These are phyloP conservation scores for Aricia artaxerxes DNA, from an alignment of 2,888 invertebrate genomes.

Conservation along the genomic window DNA sequence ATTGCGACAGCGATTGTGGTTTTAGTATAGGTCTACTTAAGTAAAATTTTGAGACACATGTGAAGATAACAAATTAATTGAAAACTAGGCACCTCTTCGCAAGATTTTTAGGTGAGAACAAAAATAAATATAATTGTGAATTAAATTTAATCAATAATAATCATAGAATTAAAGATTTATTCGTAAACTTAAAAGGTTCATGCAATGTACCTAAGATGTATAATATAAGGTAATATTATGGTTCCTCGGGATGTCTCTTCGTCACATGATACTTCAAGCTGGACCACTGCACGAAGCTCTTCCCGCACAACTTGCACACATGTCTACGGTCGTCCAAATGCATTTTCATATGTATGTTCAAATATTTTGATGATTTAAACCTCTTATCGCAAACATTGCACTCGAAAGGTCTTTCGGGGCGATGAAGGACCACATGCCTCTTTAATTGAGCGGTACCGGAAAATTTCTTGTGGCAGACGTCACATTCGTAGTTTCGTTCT, in stretches of 20 bases:
- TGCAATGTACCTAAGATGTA: too few species aligned
- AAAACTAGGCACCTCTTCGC: too few species aligned
- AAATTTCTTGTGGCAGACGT: not conserved
- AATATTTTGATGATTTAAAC: not conserved
- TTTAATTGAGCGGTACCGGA: not conserved
- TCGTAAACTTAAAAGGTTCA: too few species aligned
- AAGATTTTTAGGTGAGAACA: too few species aligned
- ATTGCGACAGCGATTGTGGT: too few species aligned
- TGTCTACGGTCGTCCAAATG: slow-evolving; percentile 50
- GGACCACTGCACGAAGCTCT: slow-evolving; percentile 50
- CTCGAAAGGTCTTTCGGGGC: not conserved
- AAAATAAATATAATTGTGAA: too few species aligned
- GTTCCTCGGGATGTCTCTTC: slow-evolving; percentile 43
- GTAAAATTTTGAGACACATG: too few species aligned
- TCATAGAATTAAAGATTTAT: too few species aligned
- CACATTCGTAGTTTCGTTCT: too few species aligned
- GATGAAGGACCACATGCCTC: not conserved
- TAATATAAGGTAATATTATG: not conserved
- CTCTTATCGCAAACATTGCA: slow-evolving; percentile 1
- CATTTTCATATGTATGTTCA: slow-evolving; percentile 38
- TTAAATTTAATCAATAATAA: too few species aligned
- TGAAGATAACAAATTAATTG: too few species aligned
- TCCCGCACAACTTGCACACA: slow-evolving; percentile 49
- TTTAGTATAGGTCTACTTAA: too few species aligned
- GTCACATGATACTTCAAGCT: slow-evolving; percentile 48